A percentile compares a stretch with the other conserved stretches of the same genome.
Conservation (phyloP, 2,797 vertebrate genomes). For the Enteromius trimaculatus region DNA sequence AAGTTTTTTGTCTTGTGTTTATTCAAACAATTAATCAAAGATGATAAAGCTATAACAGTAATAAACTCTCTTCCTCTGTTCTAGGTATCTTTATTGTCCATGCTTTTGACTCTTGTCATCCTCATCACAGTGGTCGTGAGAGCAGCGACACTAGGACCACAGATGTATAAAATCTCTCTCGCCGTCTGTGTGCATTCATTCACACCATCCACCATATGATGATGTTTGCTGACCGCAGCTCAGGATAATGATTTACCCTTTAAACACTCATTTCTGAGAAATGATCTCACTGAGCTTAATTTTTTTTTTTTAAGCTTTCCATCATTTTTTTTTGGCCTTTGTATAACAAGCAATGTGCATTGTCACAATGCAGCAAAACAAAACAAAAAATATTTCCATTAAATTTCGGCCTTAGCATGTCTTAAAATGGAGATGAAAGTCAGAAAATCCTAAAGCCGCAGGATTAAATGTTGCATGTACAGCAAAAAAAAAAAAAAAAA, state of each 20-base stretch:
- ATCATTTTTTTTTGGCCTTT: neutral
- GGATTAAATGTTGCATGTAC: too few species aligned
- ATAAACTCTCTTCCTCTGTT: conserved; percentile 37
- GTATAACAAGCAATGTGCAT: neutral
- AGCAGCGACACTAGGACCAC: conserved; percentile 81
- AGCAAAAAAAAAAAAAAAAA: too few species aligned
- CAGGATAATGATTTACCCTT: conserved; percentile 19
- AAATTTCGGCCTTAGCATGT: too few species aligned
- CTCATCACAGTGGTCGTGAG: conserved; percentile 84
- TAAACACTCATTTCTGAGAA: neutral
- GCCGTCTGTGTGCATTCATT: neutral
- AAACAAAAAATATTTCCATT: too few species aligned
- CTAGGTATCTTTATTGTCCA: conserved; percentile 90
- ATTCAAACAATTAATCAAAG: too few species aligned
- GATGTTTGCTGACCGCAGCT: conserved; percentile 19
- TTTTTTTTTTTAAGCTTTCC: conserved; percentile 5
- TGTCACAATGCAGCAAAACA: neutral
- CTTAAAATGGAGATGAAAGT: too few species aligned
- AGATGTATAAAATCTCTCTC: conserved; percentile 77
- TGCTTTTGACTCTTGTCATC: conserved; percentile 86
- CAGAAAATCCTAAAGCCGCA: too few species aligned
- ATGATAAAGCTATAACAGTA: too few species aligned
- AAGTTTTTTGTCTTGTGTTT: too few species aligned
- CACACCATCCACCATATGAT: conserved; percentile 31
- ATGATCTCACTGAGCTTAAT: neutral